phyloP scores from a whole-genome alignment of 2,888 invertebrate species.

The Ephialtes manifestator region DNA sequence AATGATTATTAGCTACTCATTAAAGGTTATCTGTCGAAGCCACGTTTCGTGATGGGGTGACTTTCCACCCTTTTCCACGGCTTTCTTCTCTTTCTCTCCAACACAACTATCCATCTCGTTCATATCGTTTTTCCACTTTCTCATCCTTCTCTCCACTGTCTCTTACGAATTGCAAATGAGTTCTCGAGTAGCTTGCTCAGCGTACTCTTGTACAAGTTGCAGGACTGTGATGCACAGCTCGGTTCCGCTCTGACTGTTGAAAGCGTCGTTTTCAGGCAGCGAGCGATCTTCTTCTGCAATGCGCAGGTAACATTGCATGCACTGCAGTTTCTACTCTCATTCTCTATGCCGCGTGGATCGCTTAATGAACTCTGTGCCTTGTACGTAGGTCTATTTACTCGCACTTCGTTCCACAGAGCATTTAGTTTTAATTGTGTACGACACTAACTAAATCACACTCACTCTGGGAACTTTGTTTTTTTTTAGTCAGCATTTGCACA shows the following conservation, averaged over 20 bases:
- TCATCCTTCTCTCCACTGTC: conserved; percentile 36
- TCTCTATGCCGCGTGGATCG: background rate
- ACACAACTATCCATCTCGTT: background rate
- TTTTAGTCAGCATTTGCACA: no score
- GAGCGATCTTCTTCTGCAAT: conserved; percentile 7
- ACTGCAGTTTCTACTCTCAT: background rate
- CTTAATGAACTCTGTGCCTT: conserved; percentile 32
- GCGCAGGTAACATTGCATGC: conserved; percentile 1
- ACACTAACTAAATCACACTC: no score
- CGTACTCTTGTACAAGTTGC: conserved; percentile 19
- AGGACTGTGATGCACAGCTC: conserved; percentile 9
- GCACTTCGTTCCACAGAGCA: no score
- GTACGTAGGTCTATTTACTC: background rate
- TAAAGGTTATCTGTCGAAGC: conserved; percentile 52
- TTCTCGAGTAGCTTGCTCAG: conserved; percentile 50
- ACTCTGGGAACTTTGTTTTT: no score
- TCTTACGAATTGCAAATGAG: conserved; percentile 72
- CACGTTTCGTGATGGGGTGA: conserved; percentile 13
- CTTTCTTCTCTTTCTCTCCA: conserved; percentile 5
- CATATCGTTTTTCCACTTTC: conserved; percentile 12
- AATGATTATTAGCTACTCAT: conserved; percentile 63
- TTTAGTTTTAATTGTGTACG: no score
- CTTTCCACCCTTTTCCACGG: background rate
- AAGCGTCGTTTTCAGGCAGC: background rate
- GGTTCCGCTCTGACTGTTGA: conserved; percentile 18